These are phyloP conservation scores for Xyliphius kryptos DNA, from an alignment of 2,113 vertebrate species.

Conservation along the genomic window DNA sequence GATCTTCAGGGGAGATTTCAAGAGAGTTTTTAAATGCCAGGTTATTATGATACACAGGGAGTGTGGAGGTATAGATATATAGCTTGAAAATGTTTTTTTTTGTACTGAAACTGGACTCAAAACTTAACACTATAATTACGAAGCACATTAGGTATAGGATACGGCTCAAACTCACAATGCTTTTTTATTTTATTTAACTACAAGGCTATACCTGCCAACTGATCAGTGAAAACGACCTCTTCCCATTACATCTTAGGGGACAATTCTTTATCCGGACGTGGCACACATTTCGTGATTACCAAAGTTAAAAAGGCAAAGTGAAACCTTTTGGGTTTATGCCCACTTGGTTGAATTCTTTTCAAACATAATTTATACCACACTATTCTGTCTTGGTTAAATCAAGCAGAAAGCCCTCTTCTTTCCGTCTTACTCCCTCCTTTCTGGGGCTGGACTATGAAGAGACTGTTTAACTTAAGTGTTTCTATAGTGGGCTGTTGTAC, in stretches of 20 bases:
- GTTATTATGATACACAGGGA: no score
- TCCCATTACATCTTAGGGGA: conserved; percentile 46
- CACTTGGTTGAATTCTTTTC: conserved; percentile 80
- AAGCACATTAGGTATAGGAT: background rate
- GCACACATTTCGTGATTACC: conserved; percentile 96
- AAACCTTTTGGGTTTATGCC: conserved; percentile 80
- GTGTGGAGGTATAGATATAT: no score
- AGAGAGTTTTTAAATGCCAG: no score
- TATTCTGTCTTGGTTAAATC: conserved; percentile 88
- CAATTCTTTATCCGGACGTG: conserved; percentile 92
- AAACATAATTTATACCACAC: conserved; percentile 89
- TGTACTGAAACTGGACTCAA: no score
- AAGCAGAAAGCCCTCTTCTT: conserved; percentile 75
- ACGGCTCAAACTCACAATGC: no score
- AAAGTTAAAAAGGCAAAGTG: conserved; percentile 86
- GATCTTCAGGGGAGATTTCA: no score
- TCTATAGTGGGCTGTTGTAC: conserved; percentile 88
- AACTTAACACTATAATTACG: no score
- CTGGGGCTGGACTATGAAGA: conserved; percentile 74
- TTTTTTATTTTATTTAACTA: background rate
- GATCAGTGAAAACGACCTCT: conserved; percentile 37
- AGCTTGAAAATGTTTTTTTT: no score
- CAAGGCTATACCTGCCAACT: conserved; percentile 8
- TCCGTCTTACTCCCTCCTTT: conserved; percentile 55
- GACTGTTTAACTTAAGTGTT: conserved; percentile 91